A percentile compares a stretch with the other conserved stretches of the same genome.
phyloP scores from a whole-genome alignment of 2,797 vertebrate species.

The Streptopelia turtur region DNA sequence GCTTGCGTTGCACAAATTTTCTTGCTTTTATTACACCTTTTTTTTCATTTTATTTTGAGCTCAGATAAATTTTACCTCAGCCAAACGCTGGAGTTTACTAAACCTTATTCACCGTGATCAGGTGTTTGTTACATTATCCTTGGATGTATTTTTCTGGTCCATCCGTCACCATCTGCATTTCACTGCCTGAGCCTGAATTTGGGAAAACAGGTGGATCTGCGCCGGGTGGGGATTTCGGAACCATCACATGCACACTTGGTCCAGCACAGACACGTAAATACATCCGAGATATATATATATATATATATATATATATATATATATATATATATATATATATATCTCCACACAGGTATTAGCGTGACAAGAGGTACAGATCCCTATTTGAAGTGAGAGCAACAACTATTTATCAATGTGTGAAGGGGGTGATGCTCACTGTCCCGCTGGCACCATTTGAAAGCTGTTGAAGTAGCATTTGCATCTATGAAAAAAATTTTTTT shows the following conservation, averaged over 20 bases:
- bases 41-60: constrained; percentile 50
- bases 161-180: neutral
- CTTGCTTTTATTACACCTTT: constrained; percentile 23
- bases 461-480: neutral
- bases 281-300: too few species aligned
- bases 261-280: neutral
- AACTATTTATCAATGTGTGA: rapidly evolving
- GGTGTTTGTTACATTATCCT: neutral
- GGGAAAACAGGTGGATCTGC: neutral
- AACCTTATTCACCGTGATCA: neutral
- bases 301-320: neutral
- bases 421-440: neutral
- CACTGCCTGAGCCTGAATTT: neutral
- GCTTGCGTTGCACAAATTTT: constrained; percentile 53
- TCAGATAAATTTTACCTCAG: constrained; percentile 8
- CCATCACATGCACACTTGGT: neutral
- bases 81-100: neutral
- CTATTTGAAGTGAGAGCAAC: neutral
- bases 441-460: neutral
- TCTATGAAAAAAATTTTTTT: neutral
- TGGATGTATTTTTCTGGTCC: neutral
- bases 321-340: neutral
- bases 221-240: neutral
- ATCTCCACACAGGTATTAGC: neutral
- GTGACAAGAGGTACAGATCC: neutral